Base-by-base conservation (phyloP, 2,113 vertebrate species). In the Argyrosomus japonicus region DNA sequence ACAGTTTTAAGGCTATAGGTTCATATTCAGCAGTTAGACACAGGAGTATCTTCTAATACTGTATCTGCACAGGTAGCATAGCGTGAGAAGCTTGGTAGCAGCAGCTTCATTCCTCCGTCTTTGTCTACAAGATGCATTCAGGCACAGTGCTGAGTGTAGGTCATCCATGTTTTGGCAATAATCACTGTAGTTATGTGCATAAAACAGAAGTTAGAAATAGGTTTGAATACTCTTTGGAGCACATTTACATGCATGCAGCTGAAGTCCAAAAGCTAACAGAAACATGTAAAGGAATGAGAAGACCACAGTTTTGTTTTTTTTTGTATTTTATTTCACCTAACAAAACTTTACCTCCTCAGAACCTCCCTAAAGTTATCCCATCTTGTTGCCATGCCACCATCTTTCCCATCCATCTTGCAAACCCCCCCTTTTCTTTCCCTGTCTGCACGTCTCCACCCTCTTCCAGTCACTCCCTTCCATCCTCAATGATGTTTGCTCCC, bases 401-500 rank as follows among this genome's bases (percentile, higher is more conserved):
- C 45, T 60, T 60, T 40, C 48, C 51, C 56, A 23, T 74, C 67
- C 58, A 1, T 56, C 27, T 21, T 57, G 7, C 58, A 76, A 56
- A 58, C 45, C 32, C 50, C 5, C 12, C 43, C 27, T 29, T 77
- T 54, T 60, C 29, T 73, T 45, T 65, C 71, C 25, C 64, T 75
- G 18, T 81, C 74, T 78, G 36, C 62, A 19, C 40, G 27, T 74
- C 64, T 54, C 36, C 63, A n/a, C 48, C 70, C 63, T 75, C 53
- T 58, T 2, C 8, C 67, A 19, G 53, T 72, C 58, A 57, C 86
- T 81, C 77, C 89, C 81, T 63, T 86, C 63, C 58, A 70, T 29
- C 69, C 79, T 64, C 50, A n/a, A 65, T 53, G 84, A 88, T 47
- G 57, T 75, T 80, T 21, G 12, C 68, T 81, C 79, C 76, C 81